Evolutionary conservation across 2,113 vertebrate genomes (phyloP).

Genomic region (chimpanzee (Pan troglodytes)): NHGRI_mPanTro3-v2.1_pri NC_072407.2:89772501-89773000

Average conservation of each 20-base stretch:
- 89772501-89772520: not conserved
- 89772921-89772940: not conserved
- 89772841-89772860: not conserved
- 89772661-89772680: not conserved
- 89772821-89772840: not conserved
- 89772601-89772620: not conserved
- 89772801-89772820: no score
- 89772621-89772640: not conserved
- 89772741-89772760: no score
- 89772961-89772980: not conserved
- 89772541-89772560: not conserved
- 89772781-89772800: no score
- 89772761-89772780: no score
- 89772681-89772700: not conserved
- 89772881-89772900: not conserved
- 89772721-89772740: no score
- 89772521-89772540: not conserved
- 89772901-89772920: not conserved
- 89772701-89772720: no score
- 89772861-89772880: not conserved
- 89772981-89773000: not conserved
- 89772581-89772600: not conserved
- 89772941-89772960: not conserved
- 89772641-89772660: not conserved
- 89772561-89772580: not conserved